Evolutionary conservation across 1,140 invertebrate species (phyloP).

Genomic region (Nymphalis io): DNA sequence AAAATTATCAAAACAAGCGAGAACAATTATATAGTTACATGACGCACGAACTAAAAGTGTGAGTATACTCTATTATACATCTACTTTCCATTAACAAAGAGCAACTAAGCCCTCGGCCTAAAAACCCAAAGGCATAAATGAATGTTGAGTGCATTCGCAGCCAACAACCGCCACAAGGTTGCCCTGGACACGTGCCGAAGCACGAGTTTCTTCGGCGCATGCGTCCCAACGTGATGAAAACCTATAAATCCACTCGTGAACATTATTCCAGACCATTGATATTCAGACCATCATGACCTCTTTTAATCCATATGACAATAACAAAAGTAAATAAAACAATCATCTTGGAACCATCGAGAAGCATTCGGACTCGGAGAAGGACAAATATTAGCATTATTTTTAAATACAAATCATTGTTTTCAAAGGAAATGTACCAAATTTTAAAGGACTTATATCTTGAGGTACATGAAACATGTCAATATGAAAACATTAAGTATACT

Average conservation of each 20-base stretch:
- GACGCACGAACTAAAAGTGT: background rate
- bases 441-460: background rate
- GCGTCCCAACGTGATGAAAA: constrained; percentile 52
- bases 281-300: constrained; percentile 36
- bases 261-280: constrained; percentile 41
- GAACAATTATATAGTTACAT: background rate
- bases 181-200: constrained; percentile 45
- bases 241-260: constrained; percentile 33
- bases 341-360: constrained; percentile 11
- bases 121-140: constrained; percentile 64
- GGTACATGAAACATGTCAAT: background rate
- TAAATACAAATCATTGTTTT: background rate
- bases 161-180: constrained; percentile 46
- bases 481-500: background rate
- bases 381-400: constrained; percentile 10
- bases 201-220: constrained; percentile 43
- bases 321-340: constrained; percentile 8
- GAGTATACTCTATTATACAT: background rate
- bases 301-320: constrained; percentile 23
- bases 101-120: constrained; percentile 45
- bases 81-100: constrained; percentile 18
- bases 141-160: constrained; percentile 46
- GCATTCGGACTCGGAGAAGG: background rate
- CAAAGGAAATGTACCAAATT: background rate
- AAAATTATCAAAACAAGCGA: background rate